Percentiles rank a stretch among this genome's conserved stretches.
These are phyloP conservation scores for Halcyon chelicuti DNA, from an alignment of 2,797 vertebrate species.

Conservation along the genomic window DNA sequence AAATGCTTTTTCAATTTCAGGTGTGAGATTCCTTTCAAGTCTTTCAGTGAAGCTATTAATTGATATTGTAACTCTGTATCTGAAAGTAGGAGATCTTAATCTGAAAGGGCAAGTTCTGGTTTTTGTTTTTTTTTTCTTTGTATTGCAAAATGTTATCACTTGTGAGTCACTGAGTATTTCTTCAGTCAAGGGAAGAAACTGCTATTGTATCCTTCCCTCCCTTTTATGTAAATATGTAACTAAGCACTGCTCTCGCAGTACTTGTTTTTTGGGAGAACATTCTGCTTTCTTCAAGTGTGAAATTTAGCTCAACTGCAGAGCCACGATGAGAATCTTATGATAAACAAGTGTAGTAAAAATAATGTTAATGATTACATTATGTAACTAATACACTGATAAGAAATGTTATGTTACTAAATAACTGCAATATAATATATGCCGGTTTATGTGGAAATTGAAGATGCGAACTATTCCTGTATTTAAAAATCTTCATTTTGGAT, in stretches of 20 bases:
- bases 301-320: constrained; percentile 13
- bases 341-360: neutral
- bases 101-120: neutral
- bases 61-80: neutral
- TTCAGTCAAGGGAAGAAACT: neutral
- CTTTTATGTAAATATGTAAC: constrained; percentile 17
- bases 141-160: constrained; percentile 10
- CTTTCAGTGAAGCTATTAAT: neutral
- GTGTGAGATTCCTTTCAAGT: neutral
- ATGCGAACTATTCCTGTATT: neutral
- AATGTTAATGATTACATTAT: neutral
- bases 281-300: constrained; percentile 35
- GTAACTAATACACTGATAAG: neutral
- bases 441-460: neutral
- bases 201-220: neutral
- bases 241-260: neutral
- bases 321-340: neutral
- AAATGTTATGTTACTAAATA: neutral
- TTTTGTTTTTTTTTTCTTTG: neutral
- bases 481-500: constrained; percentile 9
- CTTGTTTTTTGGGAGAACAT: neutral
- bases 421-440: neutral
- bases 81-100: neutral
- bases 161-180: neutral
- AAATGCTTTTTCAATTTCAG: neutral